A percentile compares a stretch with the other conserved stretches of the same genome.
Evolutionary conservation across 2,888 invertebrate species (phyloP).

Genomic region (Apamea sordens): DNA sequence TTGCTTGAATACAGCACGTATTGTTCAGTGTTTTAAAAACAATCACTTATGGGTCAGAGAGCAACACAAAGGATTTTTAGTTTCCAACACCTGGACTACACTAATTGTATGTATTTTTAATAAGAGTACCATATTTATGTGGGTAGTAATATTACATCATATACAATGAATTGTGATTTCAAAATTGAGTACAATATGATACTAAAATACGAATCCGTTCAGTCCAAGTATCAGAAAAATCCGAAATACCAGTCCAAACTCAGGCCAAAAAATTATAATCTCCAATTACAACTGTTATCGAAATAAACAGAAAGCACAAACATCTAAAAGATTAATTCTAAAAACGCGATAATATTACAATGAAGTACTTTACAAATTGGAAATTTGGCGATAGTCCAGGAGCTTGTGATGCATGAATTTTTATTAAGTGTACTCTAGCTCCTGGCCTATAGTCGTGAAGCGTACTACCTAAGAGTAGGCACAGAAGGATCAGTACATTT

Average conservation of each 20-base stretch:
- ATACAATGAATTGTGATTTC: not conserved
- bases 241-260: slow-evolving; percentile 38
- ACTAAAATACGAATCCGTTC: not conserved
- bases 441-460: slow-evolving; percentile 69
- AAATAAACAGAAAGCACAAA: slow-evolving; percentile 71
- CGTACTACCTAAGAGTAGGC: slow-evolving; percentile 84
- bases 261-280: slow-evolving; percentile 25
- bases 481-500: slow-evolving; percentile 90
- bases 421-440: slow-evolving; percentile 60
- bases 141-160: not conserved
- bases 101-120: not conserved
- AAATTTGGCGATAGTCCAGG: slow-evolving; percentile 71
- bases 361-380: slow-evolving; percentile 77
- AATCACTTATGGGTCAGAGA: not conserved
- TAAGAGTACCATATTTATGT: not conserved
- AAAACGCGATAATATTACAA: slow-evolving; percentile 66
- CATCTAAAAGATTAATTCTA: slow-evolving; percentile 68
- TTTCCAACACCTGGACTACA: slow-evolving; percentile 14
- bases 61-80: slow-evolving; percentile 4
- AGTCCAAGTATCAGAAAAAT: slow-evolving; percentile 9
- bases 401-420: slow-evolving; percentile 62
- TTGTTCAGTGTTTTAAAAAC: slow-evolving; percentile 4
- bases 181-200: not conserved
- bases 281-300: slow-evolving; percentile 29
- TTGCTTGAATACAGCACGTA: not conserved